Evolutionary conservation across 2,113 vertebrate species (phyloP).

Genomic region (Holacanthus passer): DNA sequence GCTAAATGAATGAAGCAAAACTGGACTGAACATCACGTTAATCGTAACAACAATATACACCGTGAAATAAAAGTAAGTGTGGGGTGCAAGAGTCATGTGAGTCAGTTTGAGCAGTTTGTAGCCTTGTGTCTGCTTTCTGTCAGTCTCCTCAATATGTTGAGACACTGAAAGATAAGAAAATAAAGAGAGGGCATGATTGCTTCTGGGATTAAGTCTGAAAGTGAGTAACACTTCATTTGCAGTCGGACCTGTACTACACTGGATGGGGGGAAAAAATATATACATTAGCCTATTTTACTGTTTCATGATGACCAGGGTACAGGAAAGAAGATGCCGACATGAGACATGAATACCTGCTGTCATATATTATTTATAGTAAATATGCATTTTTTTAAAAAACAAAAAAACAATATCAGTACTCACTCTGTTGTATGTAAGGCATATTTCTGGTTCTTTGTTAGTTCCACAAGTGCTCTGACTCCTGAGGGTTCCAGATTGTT

Average conservation of each 20-base stretch:
- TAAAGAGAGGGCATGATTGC: not conserved
- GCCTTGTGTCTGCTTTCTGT: not conserved
- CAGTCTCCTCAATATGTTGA: constrained; percentile 9
- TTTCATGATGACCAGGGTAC: not conserved
- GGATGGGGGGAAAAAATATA: not conserved
- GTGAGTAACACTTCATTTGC: not conserved
- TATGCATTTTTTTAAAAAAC: not conserved
- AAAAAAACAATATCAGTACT: constrained; percentile 24
- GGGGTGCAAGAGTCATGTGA: not conserved
- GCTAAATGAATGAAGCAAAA: not conserved
- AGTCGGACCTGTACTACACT: not conserved
- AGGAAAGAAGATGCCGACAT: not conserved
- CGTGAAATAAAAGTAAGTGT: not conserved
- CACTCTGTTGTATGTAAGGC: constrained; percentile 54
- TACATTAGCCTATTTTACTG: not conserved
- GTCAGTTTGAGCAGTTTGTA: not conserved
- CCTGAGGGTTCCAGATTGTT: constrained; percentile 50
- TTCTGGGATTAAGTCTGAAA: not conserved
- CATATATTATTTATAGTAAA: not conserved
- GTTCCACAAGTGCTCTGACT: constrained; percentile 16
- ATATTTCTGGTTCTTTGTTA: constrained; percentile 52
- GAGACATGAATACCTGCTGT: not conserved
- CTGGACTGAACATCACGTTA: not conserved
- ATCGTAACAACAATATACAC: not conserved
- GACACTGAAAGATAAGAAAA: constrained; percentile 33